A percentile compares a stretch with the other conserved stretches of the same genome.
phyloP scores from a whole-genome alignment of 2,113 vertebrate species.

The Poeciliopsis retropinna region DNA sequence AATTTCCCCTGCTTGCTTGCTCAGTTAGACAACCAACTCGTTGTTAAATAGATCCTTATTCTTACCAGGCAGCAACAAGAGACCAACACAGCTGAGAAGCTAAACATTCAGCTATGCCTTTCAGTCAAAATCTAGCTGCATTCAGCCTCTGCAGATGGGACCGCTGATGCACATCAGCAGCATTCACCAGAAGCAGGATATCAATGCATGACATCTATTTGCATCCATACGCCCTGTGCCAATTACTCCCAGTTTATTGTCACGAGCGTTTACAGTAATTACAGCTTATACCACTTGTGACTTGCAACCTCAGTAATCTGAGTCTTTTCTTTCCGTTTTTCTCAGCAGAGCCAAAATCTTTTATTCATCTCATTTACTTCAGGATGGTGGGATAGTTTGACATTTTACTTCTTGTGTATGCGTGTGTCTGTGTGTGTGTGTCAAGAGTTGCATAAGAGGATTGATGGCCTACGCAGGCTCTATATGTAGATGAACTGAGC shows the following conservation, averaged over 20 bases:
- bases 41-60: conserved; percentile 35
- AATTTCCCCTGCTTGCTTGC: conserved; percentile 10
- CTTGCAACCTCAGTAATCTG: conserved; percentile 17
- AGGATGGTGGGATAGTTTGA: background rate
- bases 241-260: conserved; percentile 58
- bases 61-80: conserved; percentile 60
- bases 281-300: conserved; percentile 45
- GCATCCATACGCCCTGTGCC: conserved; percentile 40
- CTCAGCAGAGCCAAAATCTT: conserved; percentile 9
- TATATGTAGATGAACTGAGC: background rate
- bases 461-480: background rate
- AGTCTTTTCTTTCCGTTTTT: conserved; percentile 15
- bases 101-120: conserved; percentile 58
- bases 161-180: conserved; percentile 62
- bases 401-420: background rate
- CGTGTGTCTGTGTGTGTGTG: background rate
- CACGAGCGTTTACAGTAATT: conserved; percentile 58
- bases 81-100: conserved; percentile 56
- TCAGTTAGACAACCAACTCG: conserved; percentile 19
- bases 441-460: background rate
- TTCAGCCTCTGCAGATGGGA: conserved; percentile 75
- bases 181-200: conserved; percentile 65
- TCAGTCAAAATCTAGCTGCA: conserved; percentile 68
- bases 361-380: background rate
- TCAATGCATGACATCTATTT: conserved; percentile 56